Percentiles rank a stretch among this genome's conserved stretches.
phyloP scores from a whole-genome alignment of 2,113 vertebrate species.

The Eptesicus fuscus region DNA sequence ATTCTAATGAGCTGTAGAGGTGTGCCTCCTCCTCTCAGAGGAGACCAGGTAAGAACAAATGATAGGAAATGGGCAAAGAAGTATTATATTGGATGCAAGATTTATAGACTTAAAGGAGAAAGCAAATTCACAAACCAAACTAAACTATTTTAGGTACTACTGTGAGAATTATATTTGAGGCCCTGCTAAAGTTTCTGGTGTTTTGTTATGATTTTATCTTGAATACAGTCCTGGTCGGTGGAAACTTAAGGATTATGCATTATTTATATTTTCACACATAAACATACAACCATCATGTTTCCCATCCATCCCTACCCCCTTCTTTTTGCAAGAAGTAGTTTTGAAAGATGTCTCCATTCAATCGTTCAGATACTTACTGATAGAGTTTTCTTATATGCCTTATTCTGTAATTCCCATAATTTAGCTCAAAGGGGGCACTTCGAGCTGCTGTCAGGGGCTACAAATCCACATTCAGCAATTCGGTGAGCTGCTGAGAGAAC shows the following conservation, averaged over 20 bases:
- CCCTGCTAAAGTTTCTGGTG: neutral
- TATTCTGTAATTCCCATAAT: neutral
- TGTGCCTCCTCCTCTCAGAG: neutral
- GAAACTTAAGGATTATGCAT: neutral
- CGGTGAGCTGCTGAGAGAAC: neutral
- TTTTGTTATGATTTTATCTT: slow-evolving; percentile 2
- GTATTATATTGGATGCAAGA: neutral
- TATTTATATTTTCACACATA: neutral
- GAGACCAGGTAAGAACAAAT: neutral
- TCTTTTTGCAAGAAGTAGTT: slow-evolving; percentile 31
- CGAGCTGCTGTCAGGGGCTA: neutral
- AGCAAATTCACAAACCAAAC: neutral
- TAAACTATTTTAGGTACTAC: neutral
- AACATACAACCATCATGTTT: neutral
- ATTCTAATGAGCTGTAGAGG: neutral
- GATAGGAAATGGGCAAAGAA: neutral
- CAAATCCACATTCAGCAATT: neutral
- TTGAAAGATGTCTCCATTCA: neutral
- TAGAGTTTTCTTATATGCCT: neutral
- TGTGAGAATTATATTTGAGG: neutral
- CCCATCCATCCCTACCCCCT: neutral
- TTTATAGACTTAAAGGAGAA: neutral
- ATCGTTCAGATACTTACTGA: neutral
- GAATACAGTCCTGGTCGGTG: neutral
- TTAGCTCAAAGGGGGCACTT: neutral